These are phyloP conservation scores for Tragelaphus buxtoni DNA, from an alignment of 2,113 vertebrate species.

Conservation along the genomic window DNA sequence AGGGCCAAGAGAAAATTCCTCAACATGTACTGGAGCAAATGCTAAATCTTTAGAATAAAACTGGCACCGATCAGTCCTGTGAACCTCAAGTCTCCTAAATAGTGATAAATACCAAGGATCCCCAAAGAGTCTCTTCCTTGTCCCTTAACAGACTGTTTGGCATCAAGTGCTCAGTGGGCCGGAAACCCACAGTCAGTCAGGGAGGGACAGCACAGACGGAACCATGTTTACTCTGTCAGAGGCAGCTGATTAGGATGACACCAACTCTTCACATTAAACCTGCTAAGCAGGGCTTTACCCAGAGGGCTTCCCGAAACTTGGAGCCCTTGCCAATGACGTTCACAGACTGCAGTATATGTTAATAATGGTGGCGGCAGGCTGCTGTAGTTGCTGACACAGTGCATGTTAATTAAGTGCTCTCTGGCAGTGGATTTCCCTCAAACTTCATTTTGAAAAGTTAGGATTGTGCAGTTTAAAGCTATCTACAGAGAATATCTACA, in stretches of 20 bases:
- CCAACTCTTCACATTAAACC: slow-evolving; percentile 74
- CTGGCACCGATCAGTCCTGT: slow-evolving; percentile 40
- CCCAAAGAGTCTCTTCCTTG: slow-evolving; percentile 65
- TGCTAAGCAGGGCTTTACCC: slow-evolving; percentile 72
- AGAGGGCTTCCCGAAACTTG: slow-evolving; percentile 49
- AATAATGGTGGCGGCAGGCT: slow-evolving; percentile 4
- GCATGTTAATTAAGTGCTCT: background rate
- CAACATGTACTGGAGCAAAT: slow-evolving; percentile 4
- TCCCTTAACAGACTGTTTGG: slow-evolving; percentile 75
- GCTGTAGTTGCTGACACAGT: background rate
- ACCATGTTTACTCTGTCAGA: slow-evolving; percentile 80
- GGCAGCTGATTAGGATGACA: slow-evolving; percentile 77
- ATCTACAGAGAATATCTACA: background rate
- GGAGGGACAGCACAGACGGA: slow-evolving; percentile 74
- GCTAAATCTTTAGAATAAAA: slow-evolving; percentile 63
- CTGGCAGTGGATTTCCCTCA: background rate
- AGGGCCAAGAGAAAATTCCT: background rate
- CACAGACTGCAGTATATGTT: slow-evolving; percentile 60
- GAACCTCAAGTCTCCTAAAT: slow-evolving; percentile 60
- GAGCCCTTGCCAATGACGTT: slow-evolving; percentile 62
- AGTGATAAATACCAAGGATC: slow-evolving; percentile 77
- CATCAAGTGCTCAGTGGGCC: slow-evolving; percentile 77
- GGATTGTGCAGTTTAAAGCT: background rate
- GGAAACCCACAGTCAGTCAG: slow-evolving; percentile 73
- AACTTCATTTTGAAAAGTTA: background rate